Conservation (phyloP, 2,888 invertebrate species). For the Harpalus rubripes region DNA sequence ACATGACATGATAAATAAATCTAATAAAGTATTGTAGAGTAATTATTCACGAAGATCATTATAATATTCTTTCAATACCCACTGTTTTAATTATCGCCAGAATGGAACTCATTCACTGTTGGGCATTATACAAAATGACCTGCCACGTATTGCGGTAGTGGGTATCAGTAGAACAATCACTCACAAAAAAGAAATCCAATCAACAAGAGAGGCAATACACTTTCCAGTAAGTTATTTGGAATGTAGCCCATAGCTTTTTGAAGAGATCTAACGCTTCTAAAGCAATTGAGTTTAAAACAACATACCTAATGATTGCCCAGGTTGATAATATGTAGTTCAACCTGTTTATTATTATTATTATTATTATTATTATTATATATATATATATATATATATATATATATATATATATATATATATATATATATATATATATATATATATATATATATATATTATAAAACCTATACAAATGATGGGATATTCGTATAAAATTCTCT, state of each 20-base stretch:
- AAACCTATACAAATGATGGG: no score
- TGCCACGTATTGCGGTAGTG: constrained; percentile 35
- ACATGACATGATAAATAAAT: constrained; percentile 66
- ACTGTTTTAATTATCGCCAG: constrained; percentile 50
- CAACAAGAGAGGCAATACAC: background rate
- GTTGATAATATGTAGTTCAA: no score
- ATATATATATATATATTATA: no score
- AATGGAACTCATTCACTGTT: constrained; percentile 27
- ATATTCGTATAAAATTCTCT: no score
- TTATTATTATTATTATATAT: no score
- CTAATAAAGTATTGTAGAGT: constrained; percentile 62
- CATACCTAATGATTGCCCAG: no score
- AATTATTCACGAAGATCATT: constrained; percentile 59
- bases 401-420: no score
- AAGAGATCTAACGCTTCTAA: background rate
- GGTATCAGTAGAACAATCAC: constrained; percentile 28
- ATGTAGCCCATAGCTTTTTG: background rate
- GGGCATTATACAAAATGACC: constrained; percentile 50
- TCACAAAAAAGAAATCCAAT: constrained; percentile 9
- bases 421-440: no score
- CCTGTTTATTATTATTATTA: no score
- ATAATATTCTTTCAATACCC: constrained; percentile 61
- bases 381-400: no score
- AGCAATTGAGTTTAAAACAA: no score
- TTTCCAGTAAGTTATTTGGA: background rate